A percentile compares a stretch with the other conserved stretches of the same genome.
Conservation (phyloP, 2,888 invertebrate species). For the Pyrgus malvae region DNA sequence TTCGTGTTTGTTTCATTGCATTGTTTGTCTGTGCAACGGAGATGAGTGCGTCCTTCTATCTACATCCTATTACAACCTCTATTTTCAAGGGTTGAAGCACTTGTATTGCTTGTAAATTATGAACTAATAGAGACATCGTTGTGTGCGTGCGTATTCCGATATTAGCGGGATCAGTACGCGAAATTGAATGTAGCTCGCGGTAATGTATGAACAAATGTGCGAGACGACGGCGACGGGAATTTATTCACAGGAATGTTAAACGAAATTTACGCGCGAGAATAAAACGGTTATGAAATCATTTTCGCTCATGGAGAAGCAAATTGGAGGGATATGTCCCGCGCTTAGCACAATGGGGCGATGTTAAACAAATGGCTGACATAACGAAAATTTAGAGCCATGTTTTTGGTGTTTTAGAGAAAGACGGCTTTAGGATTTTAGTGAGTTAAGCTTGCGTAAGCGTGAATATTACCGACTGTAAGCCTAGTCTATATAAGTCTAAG, state of each 20-base stretch:
- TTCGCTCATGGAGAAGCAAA: constrained; percentile 16
- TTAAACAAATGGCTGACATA: constrained; percentile 16
- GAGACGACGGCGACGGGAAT: constrained; percentile 4
- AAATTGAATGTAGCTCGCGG: constrained; percentile 25
- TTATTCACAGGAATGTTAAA: constrained; percentile 23
- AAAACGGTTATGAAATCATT: constrained; percentile 26
- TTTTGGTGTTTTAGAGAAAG: not conserved
- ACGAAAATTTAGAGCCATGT: constrained; percentile 3
- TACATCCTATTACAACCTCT: constrained; percentile 25
- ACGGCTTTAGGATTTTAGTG: not conserved
- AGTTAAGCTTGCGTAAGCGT: not conserved
- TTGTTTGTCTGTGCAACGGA: constrained; percentile 35
- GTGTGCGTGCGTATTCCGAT: constrained; percentile 21
- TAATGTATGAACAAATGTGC: constrained; percentile 23
- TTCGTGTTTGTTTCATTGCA: constrained; percentile 41
- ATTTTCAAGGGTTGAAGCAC: constrained; percentile 7
- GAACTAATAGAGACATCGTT: not conserved
- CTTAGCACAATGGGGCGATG: constrained; percentile 20
- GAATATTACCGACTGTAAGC: too few relatives aligned
- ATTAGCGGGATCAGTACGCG: constrained; percentile 27
- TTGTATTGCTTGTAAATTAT: not conserved
- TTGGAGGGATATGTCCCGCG: constrained; percentile 19
- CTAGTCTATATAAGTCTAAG: too few relatives aligned
- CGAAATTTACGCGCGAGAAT: constrained; percentile 21
- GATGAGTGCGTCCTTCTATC: constrained; percentile 19